A percentile compares a stretch with the other conserved stretches of the same genome.
phyloP scores from a whole-genome alignment of 2,888 invertebrate genomes.

The Amblyteles armatorius region DNA sequence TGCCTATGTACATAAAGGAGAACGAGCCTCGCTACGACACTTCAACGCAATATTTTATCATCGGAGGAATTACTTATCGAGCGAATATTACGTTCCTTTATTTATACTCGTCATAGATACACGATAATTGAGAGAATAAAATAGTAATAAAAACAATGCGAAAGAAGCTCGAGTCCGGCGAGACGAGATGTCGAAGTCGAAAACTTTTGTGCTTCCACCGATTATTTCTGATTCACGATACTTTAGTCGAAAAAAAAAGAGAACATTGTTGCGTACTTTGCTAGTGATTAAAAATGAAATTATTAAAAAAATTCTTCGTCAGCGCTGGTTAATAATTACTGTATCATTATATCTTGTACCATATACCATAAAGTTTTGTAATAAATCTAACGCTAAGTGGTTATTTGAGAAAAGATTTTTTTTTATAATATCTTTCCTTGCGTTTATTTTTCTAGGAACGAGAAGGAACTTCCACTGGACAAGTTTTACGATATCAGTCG shows the following conservation, averaged over 20 bases:
- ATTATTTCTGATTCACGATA: conserved; percentile 60
- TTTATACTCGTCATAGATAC: conserved; percentile 21
- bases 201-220: conserved; percentile 67
- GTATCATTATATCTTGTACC: conserved; percentile 55
- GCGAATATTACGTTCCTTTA: neutral
- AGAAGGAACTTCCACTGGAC: neutral
- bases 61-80: conserved; percentile 43
- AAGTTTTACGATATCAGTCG: neutral
- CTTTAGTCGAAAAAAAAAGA: conserved; percentile 25
- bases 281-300: conserved; percentile 24
- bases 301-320: conserved; percentile 42
- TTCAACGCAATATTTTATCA: conserved; percentile 21
- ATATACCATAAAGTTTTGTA: conserved; percentile 58
- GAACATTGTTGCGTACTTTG: conserved; percentile 30
- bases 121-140: conserved; percentile 18
- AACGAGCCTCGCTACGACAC: conserved; percentile 9
- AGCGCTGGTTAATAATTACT: conserved; percentile 62
- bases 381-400: conserved; percentile 46
- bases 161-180: neutral
- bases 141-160: neutral
- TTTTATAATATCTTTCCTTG: neutral
- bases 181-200: neutral
- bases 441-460: neutral
- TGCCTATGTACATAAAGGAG: conserved; percentile 19
- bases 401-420: conserved; percentile 13